Evolutionary conservation across 2,888 invertebrate genomes (phyloP).

Genomic region (Eledona agricola): DNA sequence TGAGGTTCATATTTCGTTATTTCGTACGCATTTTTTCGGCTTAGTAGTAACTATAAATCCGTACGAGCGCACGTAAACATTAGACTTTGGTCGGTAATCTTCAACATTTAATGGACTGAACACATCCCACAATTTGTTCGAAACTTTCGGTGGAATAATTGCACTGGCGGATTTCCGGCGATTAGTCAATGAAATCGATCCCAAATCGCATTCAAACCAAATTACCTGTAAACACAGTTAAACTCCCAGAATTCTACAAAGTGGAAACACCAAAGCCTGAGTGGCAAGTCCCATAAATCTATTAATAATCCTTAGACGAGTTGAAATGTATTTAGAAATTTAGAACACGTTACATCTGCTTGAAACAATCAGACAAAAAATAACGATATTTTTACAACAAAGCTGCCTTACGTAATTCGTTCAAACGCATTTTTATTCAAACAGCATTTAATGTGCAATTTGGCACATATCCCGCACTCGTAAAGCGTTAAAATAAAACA

Average conservation of each 20-base stretch:
- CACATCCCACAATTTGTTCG: too few relatives aligned
- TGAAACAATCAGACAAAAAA: slow-evolving; percentile 46
- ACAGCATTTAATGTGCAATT: slow-evolving; percentile 22
- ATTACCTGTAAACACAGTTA: too few relatives aligned
- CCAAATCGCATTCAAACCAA: too few relatives aligned
- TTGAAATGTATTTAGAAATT: slow-evolving; percentile 20
- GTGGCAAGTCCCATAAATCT: slow-evolving; percentile 22
- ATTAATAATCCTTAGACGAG: slow-evolving; percentile 21
- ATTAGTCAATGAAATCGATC: too few relatives aligned
- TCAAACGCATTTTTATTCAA: slow-evolving; percentile 5
- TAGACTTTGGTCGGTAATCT: too few relatives aligned
- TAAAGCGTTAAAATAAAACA: slow-evolving; percentile 15
- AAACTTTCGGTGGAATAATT: too few relatives aligned
- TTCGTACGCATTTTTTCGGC: too few relatives aligned
- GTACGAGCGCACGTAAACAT: too few relatives aligned
- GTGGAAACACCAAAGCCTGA: slow-evolving; percentile 19
- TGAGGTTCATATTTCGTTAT: too few relatives aligned
- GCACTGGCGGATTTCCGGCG: too few relatives aligned
- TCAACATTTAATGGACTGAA: too few relatives aligned
- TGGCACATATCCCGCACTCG: slow-evolving; percentile 19
- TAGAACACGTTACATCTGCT: slow-evolving; percentile 38
- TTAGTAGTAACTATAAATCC: too few relatives aligned
- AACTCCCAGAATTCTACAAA: slow-evolving; percentile 8
- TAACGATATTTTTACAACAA: slow-evolving; percentile 10
- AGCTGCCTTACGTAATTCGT: neutral